These are phyloP conservation scores for Hemitrygon akajei DNA, from an alignment of 2,797 vertebrate species.

Conservation along the genomic window DNA sequence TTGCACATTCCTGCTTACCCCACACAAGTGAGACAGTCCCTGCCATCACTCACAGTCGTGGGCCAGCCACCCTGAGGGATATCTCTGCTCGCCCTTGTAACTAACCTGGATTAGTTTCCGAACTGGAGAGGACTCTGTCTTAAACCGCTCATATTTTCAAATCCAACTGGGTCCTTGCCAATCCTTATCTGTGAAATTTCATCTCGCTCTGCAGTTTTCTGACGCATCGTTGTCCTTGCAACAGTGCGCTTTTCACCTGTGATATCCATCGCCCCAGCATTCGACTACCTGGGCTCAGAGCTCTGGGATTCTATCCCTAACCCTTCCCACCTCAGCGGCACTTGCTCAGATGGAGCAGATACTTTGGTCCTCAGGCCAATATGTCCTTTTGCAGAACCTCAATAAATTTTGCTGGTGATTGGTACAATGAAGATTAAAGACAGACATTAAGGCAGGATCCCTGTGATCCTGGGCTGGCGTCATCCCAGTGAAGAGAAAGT, in stretches of 20 bases:
- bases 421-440: background rate
- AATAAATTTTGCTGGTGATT: background rate
- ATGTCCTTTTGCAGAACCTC: background rate
- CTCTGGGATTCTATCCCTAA: background rate
- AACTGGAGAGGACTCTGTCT: background rate
- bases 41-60: too few species aligned
- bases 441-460: background rate
- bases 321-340: background rate
- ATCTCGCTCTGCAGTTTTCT: too few species aligned
- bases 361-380: background rate
- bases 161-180: background rate
- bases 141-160: background rate
- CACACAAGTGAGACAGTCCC: too few species aligned
- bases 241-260: background rate
- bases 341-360: background rate
- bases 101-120: background rate
- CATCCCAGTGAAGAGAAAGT: background rate
- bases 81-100: background rate
- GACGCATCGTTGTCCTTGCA: background rate
- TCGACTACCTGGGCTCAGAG: background rate
- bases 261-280: background rate
- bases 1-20: background rate
- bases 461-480: background rate
- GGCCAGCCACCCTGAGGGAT: background rate
- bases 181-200: background rate